phyloP scores from a whole-genome alignment of 2,888 invertebrate species.

The Mythimna ferrago region DNA sequence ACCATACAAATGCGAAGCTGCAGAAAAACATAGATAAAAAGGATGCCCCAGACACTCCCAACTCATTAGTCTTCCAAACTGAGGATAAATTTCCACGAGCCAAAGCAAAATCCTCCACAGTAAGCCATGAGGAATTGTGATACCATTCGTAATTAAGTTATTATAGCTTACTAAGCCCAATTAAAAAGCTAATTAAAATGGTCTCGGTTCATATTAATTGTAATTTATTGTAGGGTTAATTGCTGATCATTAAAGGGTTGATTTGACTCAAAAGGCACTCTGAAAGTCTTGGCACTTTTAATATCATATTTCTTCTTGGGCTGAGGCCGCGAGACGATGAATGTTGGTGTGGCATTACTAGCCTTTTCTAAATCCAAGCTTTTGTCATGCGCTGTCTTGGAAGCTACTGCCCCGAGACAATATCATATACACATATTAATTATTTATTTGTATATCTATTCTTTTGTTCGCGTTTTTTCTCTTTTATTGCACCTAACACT shows the following conservation, averaged over 20 bases:
- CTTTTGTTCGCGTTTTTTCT: too few species aligned
- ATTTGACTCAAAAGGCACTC: slow-evolving; percentile 32
- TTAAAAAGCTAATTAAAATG: slow-evolving; percentile 52
- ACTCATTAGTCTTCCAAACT: slow-evolving; percentile 1
- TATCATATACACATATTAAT: too few species aligned
- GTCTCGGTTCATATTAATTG: slow-evolving; percentile 44
- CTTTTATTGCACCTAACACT: too few species aligned
- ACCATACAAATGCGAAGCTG: neutral
- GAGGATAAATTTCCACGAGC: slow-evolving; percentile 1
- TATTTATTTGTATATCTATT: too few species aligned
- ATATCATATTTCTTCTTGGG: slow-evolving; percentile 14
- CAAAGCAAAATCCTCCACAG: slow-evolving; percentile 4
- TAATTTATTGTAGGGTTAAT: slow-evolving; percentile 46
- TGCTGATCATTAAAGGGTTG: slow-evolving; percentile 16
- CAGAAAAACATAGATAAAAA: slow-evolving; percentile 19
- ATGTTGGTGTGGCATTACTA: too few species aligned
- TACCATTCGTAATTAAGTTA: slow-evolving; percentile 39
- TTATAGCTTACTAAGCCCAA: slow-evolving; percentile 36
- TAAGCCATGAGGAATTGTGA: slow-evolving; percentile 32
- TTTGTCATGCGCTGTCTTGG: too few species aligned
- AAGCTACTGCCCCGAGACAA: too few species aligned
- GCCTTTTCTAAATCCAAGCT: too few species aligned
- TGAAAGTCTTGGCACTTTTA: slow-evolving; percentile 18
- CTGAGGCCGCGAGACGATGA: neutral
- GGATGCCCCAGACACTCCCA: neutral